Base-by-base conservation (phyloP, 2,797 vertebrate genomes). In the Glossophaga mutica region DNA sequence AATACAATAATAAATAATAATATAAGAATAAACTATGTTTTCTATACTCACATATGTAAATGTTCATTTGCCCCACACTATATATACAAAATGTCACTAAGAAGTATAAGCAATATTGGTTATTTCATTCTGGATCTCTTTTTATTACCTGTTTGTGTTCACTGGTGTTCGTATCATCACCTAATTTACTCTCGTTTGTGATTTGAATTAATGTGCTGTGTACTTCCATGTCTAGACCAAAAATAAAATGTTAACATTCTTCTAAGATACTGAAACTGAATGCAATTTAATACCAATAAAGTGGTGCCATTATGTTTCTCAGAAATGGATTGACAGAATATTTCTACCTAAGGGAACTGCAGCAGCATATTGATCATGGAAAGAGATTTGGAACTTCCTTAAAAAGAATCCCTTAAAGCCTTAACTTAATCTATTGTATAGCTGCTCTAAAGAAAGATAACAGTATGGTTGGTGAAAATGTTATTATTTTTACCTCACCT, bases 181-280 rank as follows among this genome's bases (percentile, higher is more conserved):
- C 77, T 22, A 96, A 94, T 98, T 98, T 97, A 96, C 67, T 29
- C 55, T 71, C 14, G 86, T 77, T 89, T 96, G 86, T 97, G 94
- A 96, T 97, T 97, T 98, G 97, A 98, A 98, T 98, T 98, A 96
- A 97, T 73, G 76, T 90, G 15, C 59, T 96, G 32, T 97, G 87
- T 96, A 95, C 83, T 44, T 81, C 83, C 96, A 70, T 50, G 57
- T 95, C 65, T 67, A 96, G 94, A 96, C 79, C 67, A n/a, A 70
- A 95, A 97, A 94, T 88, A 94, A 96, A 97, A 91, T 97, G 74
- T 97, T 97, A 97, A 95, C 78, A 97, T 94, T 97, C 96, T 96
- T 96, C 86, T 94, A 88, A 42, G 85, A 74, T 82, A 78, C 59
- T 97, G 97, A 95, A 92, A 76, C 1, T 74, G 85, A 97, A 96